These are phyloP conservation scores for Muntiacus reevesi DNA, from an alignment of 2,113 vertebrate species.

Conservation along the genomic window DNA sequence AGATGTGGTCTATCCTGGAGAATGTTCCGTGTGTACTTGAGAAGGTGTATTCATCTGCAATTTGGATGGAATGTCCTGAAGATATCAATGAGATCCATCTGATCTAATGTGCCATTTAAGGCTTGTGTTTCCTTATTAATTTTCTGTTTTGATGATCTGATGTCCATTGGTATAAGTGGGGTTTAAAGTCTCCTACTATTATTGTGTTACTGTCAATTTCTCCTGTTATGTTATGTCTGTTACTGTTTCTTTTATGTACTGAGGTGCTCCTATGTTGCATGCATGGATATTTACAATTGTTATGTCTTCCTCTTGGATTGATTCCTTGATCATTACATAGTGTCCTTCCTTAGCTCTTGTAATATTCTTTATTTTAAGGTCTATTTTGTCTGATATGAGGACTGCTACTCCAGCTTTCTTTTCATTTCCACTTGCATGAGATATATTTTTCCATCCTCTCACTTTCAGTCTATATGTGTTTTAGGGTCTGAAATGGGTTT, in stretches of 20 bases:
- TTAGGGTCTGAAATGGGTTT: not conserved
- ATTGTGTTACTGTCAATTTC: not conserved
- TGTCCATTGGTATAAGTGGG: not conserved
- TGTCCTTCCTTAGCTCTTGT: not conserved
- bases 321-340: not conserved
- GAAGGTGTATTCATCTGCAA: not conserved
- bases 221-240: not conserved
- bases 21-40: not conserved
- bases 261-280: not conserved
- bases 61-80: not conserved
- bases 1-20: not conserved
- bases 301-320: not conserved
- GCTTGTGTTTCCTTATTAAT: not conserved
- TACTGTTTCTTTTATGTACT: not conserved
- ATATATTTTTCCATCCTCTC: not conserved
- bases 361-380: not conserved
- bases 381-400: not conserved
- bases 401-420: not conserved
- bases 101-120: not conserved
- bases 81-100: not conserved
- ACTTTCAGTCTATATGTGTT: not conserved
- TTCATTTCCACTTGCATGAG: not conserved
- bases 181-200: not conserved
- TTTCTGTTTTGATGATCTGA: not conserved
- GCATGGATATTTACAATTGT: not conserved